Percentiles rank a stretch among this genome's conserved stretches.
phyloP scores from a whole-genome alignment of 2,888 invertebrate species.

The Eupithecia subfuscata region DNA sequence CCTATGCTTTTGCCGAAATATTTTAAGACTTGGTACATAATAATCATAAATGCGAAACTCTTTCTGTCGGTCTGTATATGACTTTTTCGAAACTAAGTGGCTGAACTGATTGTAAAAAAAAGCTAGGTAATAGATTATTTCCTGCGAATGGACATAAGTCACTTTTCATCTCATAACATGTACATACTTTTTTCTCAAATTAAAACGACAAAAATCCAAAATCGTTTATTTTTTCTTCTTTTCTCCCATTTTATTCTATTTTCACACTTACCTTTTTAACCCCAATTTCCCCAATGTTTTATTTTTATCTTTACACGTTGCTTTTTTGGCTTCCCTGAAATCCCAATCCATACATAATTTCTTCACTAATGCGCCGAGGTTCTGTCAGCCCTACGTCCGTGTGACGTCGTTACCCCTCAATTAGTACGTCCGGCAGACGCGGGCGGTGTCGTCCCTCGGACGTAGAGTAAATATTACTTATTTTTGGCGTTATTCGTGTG shows the following conservation, averaged over 20 bases:
- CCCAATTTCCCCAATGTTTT: conserved; percentile 4
- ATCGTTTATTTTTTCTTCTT: background rate
- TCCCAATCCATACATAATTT: background rate
- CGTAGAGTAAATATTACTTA: background rate
- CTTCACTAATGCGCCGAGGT: background rate
- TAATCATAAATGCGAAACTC: too few species aligned
- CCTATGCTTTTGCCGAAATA: too few species aligned
- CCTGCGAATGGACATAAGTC: background rate
- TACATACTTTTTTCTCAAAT: background rate
- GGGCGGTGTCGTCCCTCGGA: background rate
- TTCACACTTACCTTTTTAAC: background rate
- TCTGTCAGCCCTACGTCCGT: conserved; percentile 39
- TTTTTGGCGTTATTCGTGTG: background rate
- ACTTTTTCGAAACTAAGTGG: background rate
- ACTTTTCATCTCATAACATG: too few species aligned
- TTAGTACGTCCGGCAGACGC: conserved; percentile 43
- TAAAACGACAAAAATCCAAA: background rate
- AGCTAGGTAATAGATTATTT: background rate
- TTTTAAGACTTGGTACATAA: too few species aligned
- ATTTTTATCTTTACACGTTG: background rate
- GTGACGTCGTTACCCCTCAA: conserved; percentile 53
- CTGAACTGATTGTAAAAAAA: background rate
- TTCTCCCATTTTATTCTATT: background rate
- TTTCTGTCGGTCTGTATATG: background rate
- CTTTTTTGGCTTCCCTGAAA: background rate